Conservation (phyloP, 92 coral and sea anemone species). For the Virgularia gustaviana region DNA sequence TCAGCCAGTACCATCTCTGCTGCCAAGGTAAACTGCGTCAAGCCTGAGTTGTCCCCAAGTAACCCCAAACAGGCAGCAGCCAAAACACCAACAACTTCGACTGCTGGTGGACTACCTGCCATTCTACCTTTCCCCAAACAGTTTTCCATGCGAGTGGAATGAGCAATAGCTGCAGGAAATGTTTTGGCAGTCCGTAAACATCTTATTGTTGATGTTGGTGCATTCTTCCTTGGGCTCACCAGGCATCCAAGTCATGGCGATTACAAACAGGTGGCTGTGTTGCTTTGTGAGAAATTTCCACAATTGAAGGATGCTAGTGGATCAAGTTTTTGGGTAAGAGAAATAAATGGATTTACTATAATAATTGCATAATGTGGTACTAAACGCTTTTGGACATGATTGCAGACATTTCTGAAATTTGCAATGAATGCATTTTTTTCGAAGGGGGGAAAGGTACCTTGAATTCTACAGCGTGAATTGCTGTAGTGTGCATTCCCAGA, state of each 20-base stretch:
- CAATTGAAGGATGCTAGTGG: slow-evolving; percentile 32
- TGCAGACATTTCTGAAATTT: too few species aligned
- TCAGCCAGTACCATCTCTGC: too few species aligned
- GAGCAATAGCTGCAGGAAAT: slow-evolving; percentile 9
- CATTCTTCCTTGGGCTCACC: slow-evolving; percentile 34
- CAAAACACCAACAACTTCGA: not conserved
- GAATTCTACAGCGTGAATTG: too few species aligned
- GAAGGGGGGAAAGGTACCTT: too few species aligned
- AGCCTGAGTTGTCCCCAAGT: too few species aligned
- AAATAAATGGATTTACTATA: too few species aligned
- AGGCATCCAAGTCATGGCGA: slow-evolving; percentile 48
- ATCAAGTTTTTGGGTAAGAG: slow-evolving; percentile 24
- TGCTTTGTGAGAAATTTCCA: slow-evolving; percentile 35
- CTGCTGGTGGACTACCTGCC: not conserved
- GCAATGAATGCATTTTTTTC: too few species aligned
- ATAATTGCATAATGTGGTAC: too few species aligned
- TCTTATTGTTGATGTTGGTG: slow-evolving; percentile 34
- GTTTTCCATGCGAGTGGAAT: slow-evolving; percentile 7
- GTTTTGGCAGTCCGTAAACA: slow-evolving; percentile 19
- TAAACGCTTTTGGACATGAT: too few species aligned
- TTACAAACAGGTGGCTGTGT: slow-evolving; percentile 42
- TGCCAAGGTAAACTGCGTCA: too few species aligned
- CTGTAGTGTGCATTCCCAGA: too few species aligned
- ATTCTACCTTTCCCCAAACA: slow-evolving; percentile 3
- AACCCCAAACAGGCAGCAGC: not conserved